These are phyloP conservation scores for Mystacides longicornis DNA, from an alignment of 2,888 invertebrate species.

Conservation along the genomic window DNA sequence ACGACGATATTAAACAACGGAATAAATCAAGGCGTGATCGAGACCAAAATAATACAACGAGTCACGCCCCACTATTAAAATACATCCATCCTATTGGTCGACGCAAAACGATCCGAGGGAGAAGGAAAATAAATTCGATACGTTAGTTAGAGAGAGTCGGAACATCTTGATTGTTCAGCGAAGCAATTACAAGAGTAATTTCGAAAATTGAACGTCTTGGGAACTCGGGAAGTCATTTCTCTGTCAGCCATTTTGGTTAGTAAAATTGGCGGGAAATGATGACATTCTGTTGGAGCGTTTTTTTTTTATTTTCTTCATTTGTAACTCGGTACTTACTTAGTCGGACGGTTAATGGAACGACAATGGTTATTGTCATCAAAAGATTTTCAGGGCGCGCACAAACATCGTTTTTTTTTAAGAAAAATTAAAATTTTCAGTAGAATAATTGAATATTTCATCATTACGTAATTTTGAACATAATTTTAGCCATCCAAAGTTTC, in stretches of 20 bases:
- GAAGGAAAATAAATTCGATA: conserved; percentile 13
- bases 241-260: conserved; percentile 19
- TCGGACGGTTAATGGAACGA: conserved; percentile 3
- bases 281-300: conserved; percentile 11
- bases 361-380: not conserved
- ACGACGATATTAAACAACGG: conserved; percentile 3
- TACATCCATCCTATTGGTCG: conserved; percentile 15
- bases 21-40: conserved; percentile 23
- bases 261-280: conserved; percentile 18
- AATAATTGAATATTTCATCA: too few relatives aligned
- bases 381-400: not conserved
- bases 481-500: too few relatives aligned
- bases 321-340: not conserved
- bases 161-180: conserved; percentile 13
- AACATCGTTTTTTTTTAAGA: too few relatives aligned
- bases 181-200: conserved; percentile 21
- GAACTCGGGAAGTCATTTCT: conserved; percentile 11
- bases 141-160: conserved; percentile 12
- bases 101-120: conserved; percentile 19
- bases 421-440: too few relatives aligned
- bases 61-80: conserved; percentile 21
- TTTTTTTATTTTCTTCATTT: not conserved
- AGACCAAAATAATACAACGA: conserved; percentile 19
- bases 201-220: conserved; percentile 14
- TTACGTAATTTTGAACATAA: too few relatives aligned